Conservation (phyloP, 23 tunicate genomes). For the Halocynthia aurantium region DNA sequence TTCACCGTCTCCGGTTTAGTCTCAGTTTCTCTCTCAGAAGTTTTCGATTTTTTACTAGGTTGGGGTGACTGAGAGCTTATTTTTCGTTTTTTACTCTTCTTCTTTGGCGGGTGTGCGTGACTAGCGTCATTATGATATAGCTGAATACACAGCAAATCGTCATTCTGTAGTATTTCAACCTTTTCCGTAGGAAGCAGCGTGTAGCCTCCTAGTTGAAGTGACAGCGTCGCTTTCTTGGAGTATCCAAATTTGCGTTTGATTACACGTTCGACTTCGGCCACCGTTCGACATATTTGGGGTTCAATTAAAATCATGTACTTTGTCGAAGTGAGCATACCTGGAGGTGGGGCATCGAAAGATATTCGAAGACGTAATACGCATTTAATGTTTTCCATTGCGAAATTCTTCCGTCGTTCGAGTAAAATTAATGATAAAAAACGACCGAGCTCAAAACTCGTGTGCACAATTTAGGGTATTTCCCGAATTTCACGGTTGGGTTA, state of each 20-base stretch:
- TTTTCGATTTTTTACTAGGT: no score
- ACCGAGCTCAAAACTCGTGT: no score
- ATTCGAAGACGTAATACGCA: no score
- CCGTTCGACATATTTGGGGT: conserved; percentile 10
- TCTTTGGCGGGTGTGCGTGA: background rate
- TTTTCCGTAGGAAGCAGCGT: background rate
- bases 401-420: no score
- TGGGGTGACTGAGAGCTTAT: background rate
- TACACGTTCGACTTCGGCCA: background rate
- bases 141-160: background rate
- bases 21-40: background rate
- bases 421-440: no score
- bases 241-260: conserved; percentile 22
- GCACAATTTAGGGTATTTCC: no score
- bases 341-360: background rate
- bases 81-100: background rate
- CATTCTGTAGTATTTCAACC: background rate
- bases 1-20: background rate
- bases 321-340: conserved; percentile 9
- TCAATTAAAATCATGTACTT: conserved; percentile 19
- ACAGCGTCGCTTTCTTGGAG: background rate
- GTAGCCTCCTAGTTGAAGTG: conserved; percentile 3
- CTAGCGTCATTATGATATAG: background rate
- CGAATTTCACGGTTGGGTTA: no score
- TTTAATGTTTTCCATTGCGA: no score